Percentiles rank a stretch among this genome's conserved stretches.
phyloP scores from a whole-genome alignment of 1,140 invertebrate genomes.

The Gryon sp. region DNA sequence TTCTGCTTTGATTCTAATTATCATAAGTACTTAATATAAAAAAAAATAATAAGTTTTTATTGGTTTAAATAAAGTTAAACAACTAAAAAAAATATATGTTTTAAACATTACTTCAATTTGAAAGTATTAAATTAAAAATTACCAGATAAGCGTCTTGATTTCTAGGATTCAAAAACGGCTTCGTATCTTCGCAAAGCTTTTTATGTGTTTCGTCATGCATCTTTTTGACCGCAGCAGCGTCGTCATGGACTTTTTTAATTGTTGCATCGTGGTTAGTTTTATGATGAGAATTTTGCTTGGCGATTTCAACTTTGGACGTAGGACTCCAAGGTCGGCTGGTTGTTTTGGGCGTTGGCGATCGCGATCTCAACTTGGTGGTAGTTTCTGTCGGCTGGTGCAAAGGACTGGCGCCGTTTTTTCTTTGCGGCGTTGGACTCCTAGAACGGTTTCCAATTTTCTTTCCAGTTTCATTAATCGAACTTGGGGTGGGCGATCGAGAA shows the following conservation, averaged over 20 bases:
- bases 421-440: slow-evolving; percentile 74
- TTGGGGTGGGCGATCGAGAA: slow-evolving; percentile 80
- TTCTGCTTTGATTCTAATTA: no score
- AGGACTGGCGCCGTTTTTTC: slow-evolving; percentile 59
- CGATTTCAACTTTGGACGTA: slow-evolving; percentile 69
- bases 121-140: slow-evolving; percentile 2
- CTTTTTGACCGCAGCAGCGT: slow-evolving; percentile 19
- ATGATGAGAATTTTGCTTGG: slow-evolving; percentile 64
- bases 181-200: slow-evolving; percentile 50
- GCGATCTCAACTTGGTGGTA: slow-evolving; percentile 54
- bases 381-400: slow-evolving; percentile 65
- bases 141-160: slow-evolving; percentile 62
- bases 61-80: no score
- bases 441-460: slow-evolving; percentile 79
- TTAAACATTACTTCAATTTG: neutral
- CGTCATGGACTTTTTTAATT: slow-evolving; percentile 65
- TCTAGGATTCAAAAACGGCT: slow-evolving; percentile 51
- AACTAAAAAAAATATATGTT: neutral
- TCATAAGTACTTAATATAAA: no score
- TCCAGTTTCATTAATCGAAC: slow-evolving; percentile 57
- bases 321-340: slow-evolving; percentile 65
- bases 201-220: neutral
- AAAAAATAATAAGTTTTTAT: no score
- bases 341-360: slow-evolving; percentile 70
- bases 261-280: slow-evolving; percentile 53